These are phyloP conservation scores for Ondatra zibethicus DNA, from an alignment of 2,113 vertebrate species.

Conservation along the genomic window DNA sequence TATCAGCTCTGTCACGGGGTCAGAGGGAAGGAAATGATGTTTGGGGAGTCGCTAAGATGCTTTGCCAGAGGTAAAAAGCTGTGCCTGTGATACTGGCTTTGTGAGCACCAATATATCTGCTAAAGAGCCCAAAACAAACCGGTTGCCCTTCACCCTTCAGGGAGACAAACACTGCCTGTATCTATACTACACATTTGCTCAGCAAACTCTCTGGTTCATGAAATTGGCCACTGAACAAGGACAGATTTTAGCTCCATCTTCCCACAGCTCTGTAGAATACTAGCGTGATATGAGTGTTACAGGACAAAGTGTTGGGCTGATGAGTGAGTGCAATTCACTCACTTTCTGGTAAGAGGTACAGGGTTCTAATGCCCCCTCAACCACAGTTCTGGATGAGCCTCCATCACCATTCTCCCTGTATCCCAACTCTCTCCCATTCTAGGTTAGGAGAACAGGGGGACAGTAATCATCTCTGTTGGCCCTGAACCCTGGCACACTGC, in stretches of 20 bases:
- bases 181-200: not conserved
- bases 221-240: not conserved
- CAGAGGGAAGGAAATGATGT: not conserved
- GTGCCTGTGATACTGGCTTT: not conserved
- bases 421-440: not conserved
- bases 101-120: not conserved
- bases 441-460: not conserved
- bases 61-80: not conserved
- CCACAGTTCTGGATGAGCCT: not conserved
- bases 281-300: not conserved
- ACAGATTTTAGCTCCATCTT: not conserved
- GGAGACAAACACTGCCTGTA: not conserved
- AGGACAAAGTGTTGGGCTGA: not conserved
- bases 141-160: not conserved
- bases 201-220: not conserved
- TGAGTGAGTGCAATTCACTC: not conserved
- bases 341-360: not conserved
- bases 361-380: not conserved
- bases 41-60: not conserved
- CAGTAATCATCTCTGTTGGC: not conserved
- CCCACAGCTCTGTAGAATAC: not conserved
- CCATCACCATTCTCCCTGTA: not conserved
- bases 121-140: slow-evolving; percentile 48
- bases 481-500: not conserved
- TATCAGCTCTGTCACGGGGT: not conserved